phyloP scores from a whole-genome alignment of 2,888 invertebrate genomes.

The Dendrolimus pini region DNA sequence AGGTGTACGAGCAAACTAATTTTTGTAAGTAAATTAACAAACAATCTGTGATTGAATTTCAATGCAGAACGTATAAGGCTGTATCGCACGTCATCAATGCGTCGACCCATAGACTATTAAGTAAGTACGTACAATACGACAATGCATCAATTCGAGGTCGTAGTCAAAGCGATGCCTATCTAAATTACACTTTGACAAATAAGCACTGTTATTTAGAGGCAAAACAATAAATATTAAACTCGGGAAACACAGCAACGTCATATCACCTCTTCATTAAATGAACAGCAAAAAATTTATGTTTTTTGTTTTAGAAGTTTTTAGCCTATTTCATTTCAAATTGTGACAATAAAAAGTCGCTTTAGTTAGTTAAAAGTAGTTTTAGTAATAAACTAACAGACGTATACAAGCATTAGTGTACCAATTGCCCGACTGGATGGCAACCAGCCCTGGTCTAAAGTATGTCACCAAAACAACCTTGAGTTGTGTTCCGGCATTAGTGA shows the following conservation, averaged over 20 bases:
- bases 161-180: not conserved
- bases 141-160: not conserved
- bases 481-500: too few species aligned
- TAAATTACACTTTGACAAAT: not conserved
- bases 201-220: not conserved
- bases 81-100: constrained; percentile 9
- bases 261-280: not conserved
- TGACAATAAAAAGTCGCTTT: too few species aligned
- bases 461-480: too few species aligned
- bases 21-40: constrained; percentile 26
- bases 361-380: too few species aligned
- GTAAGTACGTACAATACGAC: constrained; percentile 9
- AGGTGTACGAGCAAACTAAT: constrained; percentile 10
- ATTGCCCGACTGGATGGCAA: too few species aligned
- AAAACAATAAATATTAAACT: not conserved
- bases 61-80: constrained; percentile 21
- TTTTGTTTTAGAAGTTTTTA: not conserved
- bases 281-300: not conserved
- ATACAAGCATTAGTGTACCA: too few species aligned
- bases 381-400: too few species aligned
- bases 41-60: constrained; percentile 32
- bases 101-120: not conserved
- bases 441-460: too few species aligned
- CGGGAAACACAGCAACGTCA: not conserved
- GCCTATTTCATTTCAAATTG: too few species aligned